Conservation (phyloP, 2,888 invertebrate species). For the Siphlonurus alternatus region DNA sequence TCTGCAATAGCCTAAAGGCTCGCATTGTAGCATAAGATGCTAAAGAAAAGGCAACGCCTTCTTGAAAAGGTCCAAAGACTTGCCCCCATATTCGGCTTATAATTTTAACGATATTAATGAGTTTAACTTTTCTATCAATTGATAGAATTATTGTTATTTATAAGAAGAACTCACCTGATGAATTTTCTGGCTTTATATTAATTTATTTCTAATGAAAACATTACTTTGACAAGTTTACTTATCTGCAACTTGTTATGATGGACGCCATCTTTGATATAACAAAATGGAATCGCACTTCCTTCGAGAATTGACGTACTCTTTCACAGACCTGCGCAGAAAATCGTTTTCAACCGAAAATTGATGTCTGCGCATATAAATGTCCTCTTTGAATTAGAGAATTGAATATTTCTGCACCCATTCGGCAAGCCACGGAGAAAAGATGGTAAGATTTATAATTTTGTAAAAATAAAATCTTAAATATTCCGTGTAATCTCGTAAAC, state of each 20-base stretch:
- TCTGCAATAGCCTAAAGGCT: too few species aligned
- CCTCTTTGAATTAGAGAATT: too few species aligned
- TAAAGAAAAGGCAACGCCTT: too few species aligned
- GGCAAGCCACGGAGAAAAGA: slow-evolving; percentile 3
- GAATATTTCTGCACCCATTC: not conserved
- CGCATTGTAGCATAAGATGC: too few species aligned
- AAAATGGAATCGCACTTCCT: not conserved
- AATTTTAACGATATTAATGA: too few species aligned
- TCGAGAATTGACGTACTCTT: not conserved
- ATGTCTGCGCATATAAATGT: not conserved
- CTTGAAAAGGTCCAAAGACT: too few species aligned
- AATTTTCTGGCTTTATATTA: not conserved
- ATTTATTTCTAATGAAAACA: not conserved
- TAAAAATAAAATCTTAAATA: not conserved
- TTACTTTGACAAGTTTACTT: not conserved
- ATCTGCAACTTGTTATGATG: not conserved
- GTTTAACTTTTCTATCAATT: too few species aligned
- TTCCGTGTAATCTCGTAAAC: too few species aligned
- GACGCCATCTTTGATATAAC: not conserved
- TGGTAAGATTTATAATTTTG: not conserved
- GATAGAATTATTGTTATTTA: too few species aligned
- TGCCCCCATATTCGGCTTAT: too few species aligned
- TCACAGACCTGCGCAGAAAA: not conserved
- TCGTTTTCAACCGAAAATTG: not conserved
- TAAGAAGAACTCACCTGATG: not conserved